Percentiles rank a stretch among this genome's conserved stretches.
Conservation (phyloP, 2,888 invertebrate species). For the Drosophila villosipedis region DNA sequence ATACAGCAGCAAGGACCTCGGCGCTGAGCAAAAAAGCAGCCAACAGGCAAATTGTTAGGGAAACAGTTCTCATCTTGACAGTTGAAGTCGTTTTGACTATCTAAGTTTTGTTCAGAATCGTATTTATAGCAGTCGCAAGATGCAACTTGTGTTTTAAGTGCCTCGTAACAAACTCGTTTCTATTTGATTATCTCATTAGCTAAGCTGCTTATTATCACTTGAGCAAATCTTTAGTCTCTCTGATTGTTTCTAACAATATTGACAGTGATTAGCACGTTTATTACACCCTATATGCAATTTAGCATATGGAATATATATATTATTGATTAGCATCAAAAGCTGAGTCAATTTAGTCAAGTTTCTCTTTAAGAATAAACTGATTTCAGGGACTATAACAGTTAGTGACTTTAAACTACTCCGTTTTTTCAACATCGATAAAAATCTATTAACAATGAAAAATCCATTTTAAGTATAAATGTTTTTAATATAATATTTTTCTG, state of each 20-base stretch:
- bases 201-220: background rate
- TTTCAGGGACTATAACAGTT: background rate
- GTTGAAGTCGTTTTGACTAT: background rate
- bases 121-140: conserved; percentile 7
- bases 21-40: conserved; percentile 6
- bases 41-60: conserved; percentile 12
- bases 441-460: background rate
- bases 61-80: conserved; percentile 13
- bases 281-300: background rate
- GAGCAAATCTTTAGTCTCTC: background rate
- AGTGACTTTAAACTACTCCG: background rate
- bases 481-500: background rate
- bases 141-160: background rate
- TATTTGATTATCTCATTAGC: conserved; percentile 11
- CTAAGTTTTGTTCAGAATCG: background rate
- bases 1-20: background rate
- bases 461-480: background rate
- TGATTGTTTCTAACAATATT: background rate
- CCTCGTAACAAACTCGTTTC: conserved; percentile 6
- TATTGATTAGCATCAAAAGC: background rate
- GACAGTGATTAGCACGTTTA: background rate
- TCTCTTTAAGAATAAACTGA: background rate
- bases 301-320: background rate
- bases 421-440: background rate
- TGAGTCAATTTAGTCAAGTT: background rate